Conservation (phyloP, 1,140 invertebrate genomes). For the Drosophila saltans region DNA sequence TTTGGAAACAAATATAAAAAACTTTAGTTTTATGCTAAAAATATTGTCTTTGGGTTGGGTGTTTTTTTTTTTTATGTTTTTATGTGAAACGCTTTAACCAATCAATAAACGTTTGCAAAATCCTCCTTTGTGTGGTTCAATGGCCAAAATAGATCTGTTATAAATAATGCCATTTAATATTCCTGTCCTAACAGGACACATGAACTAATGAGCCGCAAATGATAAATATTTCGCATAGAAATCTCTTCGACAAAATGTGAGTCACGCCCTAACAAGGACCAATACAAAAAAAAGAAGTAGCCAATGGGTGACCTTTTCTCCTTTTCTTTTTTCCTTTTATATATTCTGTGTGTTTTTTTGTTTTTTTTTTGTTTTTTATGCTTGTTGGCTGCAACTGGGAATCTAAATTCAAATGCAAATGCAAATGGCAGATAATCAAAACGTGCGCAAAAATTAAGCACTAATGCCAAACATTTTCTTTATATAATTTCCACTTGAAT, state of each 20-base stretch:
- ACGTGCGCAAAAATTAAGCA: slow-evolving; percentile 69
- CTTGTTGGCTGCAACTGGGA: slow-evolving; percentile 18
- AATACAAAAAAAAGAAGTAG: neutral
- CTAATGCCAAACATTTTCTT: slow-evolving; percentile 52
- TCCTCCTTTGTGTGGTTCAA: neutral
- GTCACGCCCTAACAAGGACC: slow-evolving; percentile 29
- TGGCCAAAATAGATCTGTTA: slow-evolving; percentile 26
- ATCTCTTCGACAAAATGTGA: slow-evolving; percentile 41
- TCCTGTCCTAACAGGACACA: slow-evolving; percentile 27
- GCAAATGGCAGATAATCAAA: slow-evolving; percentile 73
- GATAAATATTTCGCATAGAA: slow-evolving; percentile 65
- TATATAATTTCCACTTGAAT: slow-evolving; percentile 67
- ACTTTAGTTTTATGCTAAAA: slow-evolving; percentile 2
- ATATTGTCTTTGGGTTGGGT: neutral
- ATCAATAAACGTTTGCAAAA: slow-evolving; percentile 2
- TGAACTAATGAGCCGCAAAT: slow-evolving; percentile 74
- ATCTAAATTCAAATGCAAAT: slow-evolving; percentile 55
- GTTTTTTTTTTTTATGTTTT: neutral
- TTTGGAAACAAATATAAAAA: neutral
- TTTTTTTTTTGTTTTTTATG: neutral
- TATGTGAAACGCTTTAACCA: neutral
- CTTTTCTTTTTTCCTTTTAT: neutral
- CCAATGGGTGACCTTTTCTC: neutral
- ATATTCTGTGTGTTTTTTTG: neutral
- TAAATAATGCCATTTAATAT: slow-evolving; percentile 57